phyloP scores from a whole-genome alignment of 2,113 vertebrate genomes.

The Eretmochelys imbricata region DNA sequence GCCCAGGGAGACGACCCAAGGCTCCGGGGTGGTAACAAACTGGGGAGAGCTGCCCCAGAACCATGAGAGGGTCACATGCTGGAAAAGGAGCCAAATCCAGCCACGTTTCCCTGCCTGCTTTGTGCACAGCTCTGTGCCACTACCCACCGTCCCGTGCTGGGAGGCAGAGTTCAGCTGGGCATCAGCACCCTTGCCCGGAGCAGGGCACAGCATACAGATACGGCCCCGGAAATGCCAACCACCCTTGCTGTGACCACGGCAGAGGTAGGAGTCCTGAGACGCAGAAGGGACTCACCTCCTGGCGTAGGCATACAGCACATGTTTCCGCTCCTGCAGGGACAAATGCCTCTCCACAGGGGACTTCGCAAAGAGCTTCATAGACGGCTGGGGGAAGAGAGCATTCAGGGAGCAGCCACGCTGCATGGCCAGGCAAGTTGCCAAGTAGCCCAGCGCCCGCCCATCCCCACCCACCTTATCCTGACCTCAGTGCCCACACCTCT shows the following conservation, averaged over 20 bases:
- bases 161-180: fast-evolving
- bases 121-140: fast-evolving
- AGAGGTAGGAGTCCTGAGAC: fast-evolving
- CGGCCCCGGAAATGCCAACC: fast-evolving
- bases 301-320: constrained; percentile 91
- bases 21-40: background rate
- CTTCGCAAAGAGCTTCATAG: constrained; percentile 82
- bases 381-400: constrained; percentile 33
- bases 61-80: fast-evolving
- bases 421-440: background rate
- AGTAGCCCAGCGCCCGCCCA: background rate
- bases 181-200: fast-evolving
- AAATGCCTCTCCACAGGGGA: constrained; percentile 91
- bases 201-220: background rate
- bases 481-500: background rate
- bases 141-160: fast-evolving
- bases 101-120: background rate
- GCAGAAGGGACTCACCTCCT: constrained; percentile 86
- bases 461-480: background rate
- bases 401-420: background rate
- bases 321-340: constrained; percentile 96
- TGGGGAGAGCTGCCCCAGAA: background rate
- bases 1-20: background rate
- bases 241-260: background rate
- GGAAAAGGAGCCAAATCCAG: background rate